These are phyloP conservation scores for Caiman crocodilus DNA, from an alignment of 2,797 vertebrate species.

Conservation along the genomic window DNA sequence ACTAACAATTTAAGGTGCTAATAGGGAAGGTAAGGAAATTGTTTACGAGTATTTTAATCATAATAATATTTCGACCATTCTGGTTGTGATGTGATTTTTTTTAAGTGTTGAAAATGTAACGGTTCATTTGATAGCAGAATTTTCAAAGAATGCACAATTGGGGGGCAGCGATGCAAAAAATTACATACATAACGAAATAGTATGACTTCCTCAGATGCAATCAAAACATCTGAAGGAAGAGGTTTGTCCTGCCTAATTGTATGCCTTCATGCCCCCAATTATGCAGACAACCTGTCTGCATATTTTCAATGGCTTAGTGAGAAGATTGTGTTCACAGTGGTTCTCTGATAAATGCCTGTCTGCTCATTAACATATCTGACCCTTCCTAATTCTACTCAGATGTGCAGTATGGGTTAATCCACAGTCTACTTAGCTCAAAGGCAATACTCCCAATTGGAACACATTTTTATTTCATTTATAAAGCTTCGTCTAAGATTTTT, in stretches of 20 bases:
- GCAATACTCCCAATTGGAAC: conserved; percentile 35
- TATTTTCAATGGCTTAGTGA: neutral
- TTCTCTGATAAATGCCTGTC: conserved; percentile 11
- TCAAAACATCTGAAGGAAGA: conserved; percentile 4
- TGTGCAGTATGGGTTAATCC: neutral
- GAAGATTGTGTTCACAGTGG: neutral
- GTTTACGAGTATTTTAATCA: neutral
- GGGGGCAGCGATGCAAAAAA: neutral
- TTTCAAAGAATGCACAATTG: neutral
- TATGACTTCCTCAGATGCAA: neutral
- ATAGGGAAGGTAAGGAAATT: neutral
- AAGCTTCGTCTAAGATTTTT: fast-evolving
- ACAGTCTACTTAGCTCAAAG: neutral
- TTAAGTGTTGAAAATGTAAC: neutral
- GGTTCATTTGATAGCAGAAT: neutral
- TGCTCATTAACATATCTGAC: neutral
- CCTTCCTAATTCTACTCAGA: conserved; percentile 11
- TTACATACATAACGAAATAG: neutral
- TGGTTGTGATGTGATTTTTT: neutral
- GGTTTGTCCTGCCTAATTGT: fast-evolving
- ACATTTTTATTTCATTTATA: conserved; percentile 21
- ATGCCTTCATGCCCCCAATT: neutral
- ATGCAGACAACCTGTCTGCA: neutral
- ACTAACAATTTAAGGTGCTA: neutral
- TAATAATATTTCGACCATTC: no score